Evolutionary conservation across 1,140 invertebrate species (phyloP).

Genomic region (Megalonaias nervosa): DNA sequence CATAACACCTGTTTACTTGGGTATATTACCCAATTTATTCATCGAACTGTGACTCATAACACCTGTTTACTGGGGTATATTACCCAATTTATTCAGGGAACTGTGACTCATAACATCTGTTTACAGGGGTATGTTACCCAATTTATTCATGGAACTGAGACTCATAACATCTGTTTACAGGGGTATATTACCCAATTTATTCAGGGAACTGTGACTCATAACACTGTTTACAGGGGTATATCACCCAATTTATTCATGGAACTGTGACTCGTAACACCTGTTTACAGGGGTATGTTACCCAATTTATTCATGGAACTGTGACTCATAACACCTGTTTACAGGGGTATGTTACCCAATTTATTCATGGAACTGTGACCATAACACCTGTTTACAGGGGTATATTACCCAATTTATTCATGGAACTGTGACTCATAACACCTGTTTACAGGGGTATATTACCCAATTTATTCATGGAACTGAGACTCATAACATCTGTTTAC

Average conservation of each 20-base stretch:
- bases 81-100: background rate
- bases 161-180: background rate
- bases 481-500: background rate
- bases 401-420: background rate
- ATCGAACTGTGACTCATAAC: background rate
- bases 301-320: background rate
- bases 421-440: background rate
- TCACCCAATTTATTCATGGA: background rate
- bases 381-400: background rate
- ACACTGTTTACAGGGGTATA: no score
- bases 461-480: background rate
- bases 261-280: background rate
- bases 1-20: no score
- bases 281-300: background rate
- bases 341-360: background rate
- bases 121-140: no score
- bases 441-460: no score
- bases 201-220: background rate
- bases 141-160: background rate
- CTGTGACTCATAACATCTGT: background rate
- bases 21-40: background rate
- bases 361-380: background rate
- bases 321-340: no score
- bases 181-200: background rate
- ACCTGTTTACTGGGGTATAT: background rate